These are phyloP conservation scores for Lydus trimaculatus DNA, from an alignment of 2,888 invertebrate genomes.

Conservation along the genomic window DNA sequence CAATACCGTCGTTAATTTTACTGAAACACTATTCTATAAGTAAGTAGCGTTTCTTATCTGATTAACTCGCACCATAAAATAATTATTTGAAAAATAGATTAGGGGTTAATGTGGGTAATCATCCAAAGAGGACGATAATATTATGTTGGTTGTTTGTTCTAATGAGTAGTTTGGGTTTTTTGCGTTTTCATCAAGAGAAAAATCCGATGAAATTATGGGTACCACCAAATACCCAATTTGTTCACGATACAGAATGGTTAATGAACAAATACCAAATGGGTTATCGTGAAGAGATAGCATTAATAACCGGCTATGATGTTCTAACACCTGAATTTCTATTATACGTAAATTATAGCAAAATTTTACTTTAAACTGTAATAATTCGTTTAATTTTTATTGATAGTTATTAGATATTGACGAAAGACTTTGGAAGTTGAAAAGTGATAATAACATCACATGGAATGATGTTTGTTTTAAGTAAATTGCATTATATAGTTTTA, in stretches of 20 bases:
- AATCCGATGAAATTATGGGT: conserved; percentile 81
- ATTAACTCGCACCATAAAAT: not conserved
- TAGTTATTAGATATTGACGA: conserved; percentile 47
- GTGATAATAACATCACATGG: conserved; percentile 55
- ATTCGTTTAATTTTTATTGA: conserved; percentile 29
- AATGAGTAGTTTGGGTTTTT: conserved; percentile 68
- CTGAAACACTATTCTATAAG: conserved; percentile 56
- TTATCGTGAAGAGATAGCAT: conserved; percentile 68
- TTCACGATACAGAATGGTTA: conserved; percentile 75
- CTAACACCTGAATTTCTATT: conserved; percentile 68
- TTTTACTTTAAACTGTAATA: not conserved
- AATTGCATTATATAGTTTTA: not conserved
- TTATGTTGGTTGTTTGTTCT: conserved; percentile 66
- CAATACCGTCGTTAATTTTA: conserved; percentile 49
- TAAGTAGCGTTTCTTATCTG: conserved; percentile 42
- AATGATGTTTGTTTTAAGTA: conserved; percentile 66
- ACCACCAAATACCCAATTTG: conserved; percentile 74
- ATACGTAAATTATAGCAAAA: conserved; percentile 50
- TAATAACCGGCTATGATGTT: conserved; percentile 73
- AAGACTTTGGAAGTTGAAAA: conserved; percentile 41
- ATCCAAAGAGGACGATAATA: conserved; percentile 69
- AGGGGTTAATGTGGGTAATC: conserved; percentile 67
- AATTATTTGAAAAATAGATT: conserved; percentile 57
- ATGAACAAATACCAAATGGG: conserved; percentile 71
- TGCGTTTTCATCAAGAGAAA: conserved; percentile 74